A percentile compares a stretch with the other conserved stretches of the same genome.
phyloP scores from a whole-genome alignment of 1,140 invertebrate genomes.

The Trichonephila clavipes region DNA sequence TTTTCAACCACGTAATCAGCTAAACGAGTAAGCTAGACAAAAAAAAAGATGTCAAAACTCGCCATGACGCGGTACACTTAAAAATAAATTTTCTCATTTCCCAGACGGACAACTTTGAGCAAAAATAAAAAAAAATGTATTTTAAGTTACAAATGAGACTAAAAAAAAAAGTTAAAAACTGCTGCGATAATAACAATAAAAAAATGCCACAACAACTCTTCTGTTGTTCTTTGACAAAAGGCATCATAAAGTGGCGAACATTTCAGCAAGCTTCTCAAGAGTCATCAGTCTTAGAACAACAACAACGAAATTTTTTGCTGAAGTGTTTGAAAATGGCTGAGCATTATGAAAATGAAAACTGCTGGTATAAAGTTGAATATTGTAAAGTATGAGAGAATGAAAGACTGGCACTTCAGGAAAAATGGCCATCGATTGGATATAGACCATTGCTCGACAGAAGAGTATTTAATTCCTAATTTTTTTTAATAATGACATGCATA shows the following conservation, averaged over 20 bases:
- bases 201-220: not conserved
- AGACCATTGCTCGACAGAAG: not conserved
- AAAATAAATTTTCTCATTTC: not conserved
- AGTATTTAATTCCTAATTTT: too few species aligned
- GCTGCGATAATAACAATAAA: not conserved
- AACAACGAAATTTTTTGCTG: not conserved
- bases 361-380: not conserved
- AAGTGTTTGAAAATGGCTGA: not conserved
- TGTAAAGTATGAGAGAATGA: not conserved
- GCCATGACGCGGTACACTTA: not conserved
- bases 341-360: not conserved
- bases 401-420: not conserved
- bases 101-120: not conserved
- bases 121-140: not conserved
- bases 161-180: not conserved
- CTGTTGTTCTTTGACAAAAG: conserved; percentile 8
- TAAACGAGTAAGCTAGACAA: too few species aligned
- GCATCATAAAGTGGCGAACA: not conserved
- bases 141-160: not conserved
- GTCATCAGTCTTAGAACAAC: conserved; percentile 23
- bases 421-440: not conserved
- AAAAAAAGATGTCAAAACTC: too few species aligned
- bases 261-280: not conserved
- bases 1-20: too few species aligned
- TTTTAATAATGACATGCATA: too few species aligned